Evolutionary conservation across 2,888 invertebrate genomes (phyloP).

Genomic region (Cyclophora albipunctata): DNA sequence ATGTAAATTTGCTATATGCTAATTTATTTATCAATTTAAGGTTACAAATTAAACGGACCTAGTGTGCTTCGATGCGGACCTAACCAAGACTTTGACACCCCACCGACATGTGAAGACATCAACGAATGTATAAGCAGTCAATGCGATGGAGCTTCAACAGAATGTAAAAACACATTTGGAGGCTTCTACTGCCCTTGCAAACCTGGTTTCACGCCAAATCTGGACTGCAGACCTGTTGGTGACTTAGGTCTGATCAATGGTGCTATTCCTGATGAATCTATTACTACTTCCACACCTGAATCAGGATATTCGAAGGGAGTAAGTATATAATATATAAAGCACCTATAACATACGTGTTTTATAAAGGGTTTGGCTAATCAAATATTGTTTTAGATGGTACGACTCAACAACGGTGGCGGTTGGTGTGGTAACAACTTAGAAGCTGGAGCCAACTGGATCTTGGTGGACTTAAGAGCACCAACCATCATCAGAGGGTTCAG

Average conservation of each 20-base stretch:
- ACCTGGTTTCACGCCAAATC: slow-evolving; percentile 86
- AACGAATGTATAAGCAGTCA: slow-evolving; percentile 93
- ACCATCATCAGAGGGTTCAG: slow-evolving; percentile 92
- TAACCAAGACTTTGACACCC: slow-evolving; percentile 87
- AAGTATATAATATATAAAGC: slow-evolving; percentile 31
- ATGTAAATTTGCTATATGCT: too few species aligned
- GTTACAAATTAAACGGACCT: slow-evolving; percentile 89
- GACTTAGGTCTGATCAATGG: slow-evolving; percentile 92
- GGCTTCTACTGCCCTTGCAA: slow-evolving; percentile 93
- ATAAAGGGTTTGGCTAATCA: not conserved
- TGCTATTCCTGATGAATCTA: slow-evolving; percentile 92
- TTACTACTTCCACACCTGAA: slow-evolving; percentile 88
- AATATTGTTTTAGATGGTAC: slow-evolving; percentile 78
- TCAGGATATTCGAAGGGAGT: slow-evolving; percentile 88
- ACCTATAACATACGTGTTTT: not conserved
- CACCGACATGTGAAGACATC: slow-evolving; percentile 93
- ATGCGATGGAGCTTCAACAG: slow-evolving; percentile 92
- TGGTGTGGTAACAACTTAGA: slow-evolving; percentile 94
- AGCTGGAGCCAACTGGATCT: slow-evolving; percentile 91
- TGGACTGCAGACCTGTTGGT: slow-evolving; percentile 92
- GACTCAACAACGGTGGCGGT: slow-evolving; percentile 87
- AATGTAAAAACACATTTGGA: slow-evolving; percentile 91
- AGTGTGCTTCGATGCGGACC: slow-evolving; percentile 90
- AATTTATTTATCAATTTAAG: slow-evolving; percentile 42
- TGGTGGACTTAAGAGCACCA: slow-evolving; percentile 90